These are phyloP conservation scores for Andrena bucephala DNA, from an alignment of 2,888 invertebrate species.

Conservation along the genomic window DNA sequence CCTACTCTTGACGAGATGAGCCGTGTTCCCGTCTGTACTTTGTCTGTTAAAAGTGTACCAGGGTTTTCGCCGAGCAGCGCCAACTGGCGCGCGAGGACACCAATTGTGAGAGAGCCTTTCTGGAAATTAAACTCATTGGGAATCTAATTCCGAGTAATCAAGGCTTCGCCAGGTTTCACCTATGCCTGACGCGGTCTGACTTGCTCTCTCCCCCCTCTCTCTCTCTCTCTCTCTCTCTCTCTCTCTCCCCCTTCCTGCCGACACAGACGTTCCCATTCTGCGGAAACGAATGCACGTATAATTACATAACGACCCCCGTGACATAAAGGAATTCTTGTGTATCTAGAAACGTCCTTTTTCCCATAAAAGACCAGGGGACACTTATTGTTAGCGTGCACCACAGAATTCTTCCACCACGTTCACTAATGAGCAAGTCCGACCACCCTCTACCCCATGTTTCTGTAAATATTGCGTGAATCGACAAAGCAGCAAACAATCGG, in stretches of 20 bases:
- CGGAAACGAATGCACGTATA: constrained; percentile 58
- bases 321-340: constrained; percentile 59
- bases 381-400: neutral
- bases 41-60: constrained; percentile 61
- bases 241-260: neutral
- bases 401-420: neutral
- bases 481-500: neutral
- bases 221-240: constrained; percentile 17
- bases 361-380: neutral
- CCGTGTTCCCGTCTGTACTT: constrained; percentile 24
- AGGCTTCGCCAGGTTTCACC: constrained; percentile 66
- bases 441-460: too few relatives aligned
- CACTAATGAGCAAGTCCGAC: too few relatives aligned
- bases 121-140: constrained; percentile 71
- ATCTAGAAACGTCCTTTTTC: constrained; percentile 26
- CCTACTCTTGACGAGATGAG: constrained; percentile 37
- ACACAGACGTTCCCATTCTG: constrained; percentile 6
- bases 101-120: constrained; percentile 69
- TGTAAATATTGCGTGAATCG: constrained; percentile 1
- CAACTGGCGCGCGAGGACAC: constrained; percentile 58
- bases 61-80: constrained; percentile 39
- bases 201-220: constrained; percentile 8
- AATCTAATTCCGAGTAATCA: constrained; percentile 74
- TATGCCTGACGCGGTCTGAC: constrained; percentile 45
- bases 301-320: constrained; percentile 60